These are phyloP conservation scores for Silurus asotus DNA, from an alignment of 2,113 vertebrate species.

Conservation along the genomic window DNA sequence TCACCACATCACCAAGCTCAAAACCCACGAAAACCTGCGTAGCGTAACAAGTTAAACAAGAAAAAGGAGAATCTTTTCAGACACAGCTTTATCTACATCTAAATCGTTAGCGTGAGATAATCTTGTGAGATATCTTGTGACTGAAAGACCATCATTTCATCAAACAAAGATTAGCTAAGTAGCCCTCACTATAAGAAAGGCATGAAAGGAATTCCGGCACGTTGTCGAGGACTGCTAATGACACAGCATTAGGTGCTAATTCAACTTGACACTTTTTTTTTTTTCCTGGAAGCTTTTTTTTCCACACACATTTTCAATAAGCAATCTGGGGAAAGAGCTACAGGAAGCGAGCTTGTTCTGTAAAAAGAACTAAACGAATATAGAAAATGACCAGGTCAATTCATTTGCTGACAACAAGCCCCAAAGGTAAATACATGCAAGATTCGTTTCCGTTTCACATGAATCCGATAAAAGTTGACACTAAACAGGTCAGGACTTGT, in stretches of 20 bases:
- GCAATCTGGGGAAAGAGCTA: background rate
- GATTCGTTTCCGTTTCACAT: background rate
- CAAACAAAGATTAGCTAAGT: constrained; percentile 54
- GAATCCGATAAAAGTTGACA: background rate
- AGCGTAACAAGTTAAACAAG: background rate
- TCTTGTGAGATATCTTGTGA: constrained; percentile 27
- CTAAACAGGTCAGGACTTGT: constrained; percentile 23
- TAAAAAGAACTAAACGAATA: background rate
- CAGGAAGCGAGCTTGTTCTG: background rate
- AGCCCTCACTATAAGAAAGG: constrained; percentile 41
- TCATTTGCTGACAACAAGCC: background rate
- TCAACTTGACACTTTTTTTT: constrained; percentile 50
- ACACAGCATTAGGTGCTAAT: constrained; percentile 56
- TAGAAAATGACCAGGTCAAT: constrained; percentile 5
- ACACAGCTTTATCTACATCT: constrained; percentile 38
- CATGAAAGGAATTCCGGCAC: constrained; percentile 55
- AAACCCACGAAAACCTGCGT: background rate
- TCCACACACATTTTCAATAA: constrained; percentile 39
- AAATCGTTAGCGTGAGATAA: constrained; percentile 48
- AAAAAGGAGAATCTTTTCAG: background rate
- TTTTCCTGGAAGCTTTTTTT: constrained; percentile 1
- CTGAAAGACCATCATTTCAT: constrained; percentile 50
- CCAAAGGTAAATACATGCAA: background rate
- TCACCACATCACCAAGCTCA: constrained; percentile 1
- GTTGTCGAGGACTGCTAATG: constrained; percentile 37